Evolutionary conservation across 1,140 invertebrate species (phyloP).

Genomic region (Helicoverpa armigera): DNA sequence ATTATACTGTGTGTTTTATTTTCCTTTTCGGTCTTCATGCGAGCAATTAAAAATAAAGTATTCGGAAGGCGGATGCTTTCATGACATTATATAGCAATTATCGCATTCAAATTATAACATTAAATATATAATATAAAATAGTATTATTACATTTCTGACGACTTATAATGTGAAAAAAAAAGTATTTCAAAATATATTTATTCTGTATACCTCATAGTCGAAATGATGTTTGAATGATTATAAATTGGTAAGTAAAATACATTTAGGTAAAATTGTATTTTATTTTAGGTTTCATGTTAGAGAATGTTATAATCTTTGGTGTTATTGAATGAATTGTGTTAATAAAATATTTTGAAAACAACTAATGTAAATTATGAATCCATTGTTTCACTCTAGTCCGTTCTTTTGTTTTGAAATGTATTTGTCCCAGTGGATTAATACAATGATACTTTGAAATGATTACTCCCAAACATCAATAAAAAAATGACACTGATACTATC

Average conservation of each 20-base stretch:
- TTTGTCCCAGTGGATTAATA: background rate
- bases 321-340: constrained; percentile 88
- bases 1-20: constrained; percentile 84
- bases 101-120: constrained; percentile 68
- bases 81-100: constrained; percentile 75
- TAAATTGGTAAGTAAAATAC: constrained; percentile 85
- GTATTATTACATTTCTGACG: constrained; percentile 78
- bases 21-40: constrained; percentile 80
- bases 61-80: constrained; percentile 72
- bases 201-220: constrained; percentile 86
- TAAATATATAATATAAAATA: constrained; percentile 59
- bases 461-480: background rate
- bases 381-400: constrained; percentile 73
- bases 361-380: constrained; percentile 83
- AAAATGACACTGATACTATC: too few relatives aligned
- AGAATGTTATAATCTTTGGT: constrained; percentile 87
- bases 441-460: constrained; percentile 38
- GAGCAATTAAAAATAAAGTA: constrained; percentile 69
- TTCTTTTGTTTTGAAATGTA: constrained; percentile 30
- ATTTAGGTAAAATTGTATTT: constrained; percentile 85
- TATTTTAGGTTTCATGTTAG: constrained; percentile 86
- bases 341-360: constrained; percentile 87
- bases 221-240: constrained; percentile 86
- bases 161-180: constrained; percentile 77
- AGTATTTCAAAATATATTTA: constrained; percentile 84